A percentile compares a stretch with the other conserved stretches of the same genome.
Conservation (phyloP, 2,797 vertebrate genomes). For the Rallus crepitans region DNA sequence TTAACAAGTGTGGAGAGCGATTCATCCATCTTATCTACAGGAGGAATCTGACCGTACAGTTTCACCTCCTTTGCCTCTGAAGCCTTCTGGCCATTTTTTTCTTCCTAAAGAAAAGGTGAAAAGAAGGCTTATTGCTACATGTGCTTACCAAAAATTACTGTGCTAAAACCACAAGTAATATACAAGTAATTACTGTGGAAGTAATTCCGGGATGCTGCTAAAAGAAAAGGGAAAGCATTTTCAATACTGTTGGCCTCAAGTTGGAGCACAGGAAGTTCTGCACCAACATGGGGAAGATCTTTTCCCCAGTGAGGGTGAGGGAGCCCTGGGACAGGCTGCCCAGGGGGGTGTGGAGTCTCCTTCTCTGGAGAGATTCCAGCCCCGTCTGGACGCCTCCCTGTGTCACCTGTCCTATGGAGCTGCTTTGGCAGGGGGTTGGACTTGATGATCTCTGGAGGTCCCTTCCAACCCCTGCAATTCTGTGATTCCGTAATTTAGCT, state of each 20-base stretch:
- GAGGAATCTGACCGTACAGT: constrained; percentile 91
- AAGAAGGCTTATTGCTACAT: constrained; percentile 5
- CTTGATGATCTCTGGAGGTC: no score
- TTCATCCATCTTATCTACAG: constrained; percentile 96
- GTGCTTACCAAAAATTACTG: background rate
- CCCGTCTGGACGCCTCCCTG: no score
- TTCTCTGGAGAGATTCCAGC: no score
- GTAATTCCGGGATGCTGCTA: constrained; percentile 17
- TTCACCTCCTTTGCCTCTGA: constrained; percentile 90
- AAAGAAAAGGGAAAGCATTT: background rate
- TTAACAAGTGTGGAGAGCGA: constrained; percentile 88
- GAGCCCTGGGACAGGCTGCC: no score
- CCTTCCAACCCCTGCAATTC: no score
- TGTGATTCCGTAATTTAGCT: no score
- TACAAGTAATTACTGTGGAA: background rate
- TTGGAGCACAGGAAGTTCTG: no score
- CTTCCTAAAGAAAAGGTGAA: constrained; percentile 85
- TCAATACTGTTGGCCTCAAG: background rate
- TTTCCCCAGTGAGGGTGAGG: no score
- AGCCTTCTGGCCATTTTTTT: constrained; percentile 88
- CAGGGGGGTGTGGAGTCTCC: no score
- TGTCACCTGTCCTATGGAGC: no score
- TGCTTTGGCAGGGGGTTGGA: no score
- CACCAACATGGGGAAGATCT: no score
- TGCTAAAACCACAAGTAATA: background rate